phyloP scores from a whole-genome alignment of 2,797 vertebrate genomes.

The Tapirus indicus region DNA sequence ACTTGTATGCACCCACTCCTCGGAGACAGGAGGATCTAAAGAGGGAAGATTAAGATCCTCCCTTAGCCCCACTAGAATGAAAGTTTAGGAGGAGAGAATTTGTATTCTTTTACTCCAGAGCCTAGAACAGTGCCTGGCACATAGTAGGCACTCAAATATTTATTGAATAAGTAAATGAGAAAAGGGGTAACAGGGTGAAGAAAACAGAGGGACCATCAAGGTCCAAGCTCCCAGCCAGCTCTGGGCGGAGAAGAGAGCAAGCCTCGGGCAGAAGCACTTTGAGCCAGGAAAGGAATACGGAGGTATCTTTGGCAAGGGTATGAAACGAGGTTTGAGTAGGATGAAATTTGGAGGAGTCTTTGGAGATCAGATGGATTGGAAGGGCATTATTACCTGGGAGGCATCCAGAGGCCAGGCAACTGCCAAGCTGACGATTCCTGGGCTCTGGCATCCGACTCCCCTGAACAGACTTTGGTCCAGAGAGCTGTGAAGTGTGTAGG shows the following conservation, averaged over 20 bases:
- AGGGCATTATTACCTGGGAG: slow-evolving; percentile 81
- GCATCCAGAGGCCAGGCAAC: slow-evolving; percentile 57
- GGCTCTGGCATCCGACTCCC: slow-evolving; percentile 67
- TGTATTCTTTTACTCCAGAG: neutral
- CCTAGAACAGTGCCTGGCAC: neutral
- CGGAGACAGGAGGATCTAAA: neutral
- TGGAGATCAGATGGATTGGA: neutral
- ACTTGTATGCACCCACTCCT: neutral
- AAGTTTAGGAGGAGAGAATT: neutral
- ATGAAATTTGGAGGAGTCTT: neutral
- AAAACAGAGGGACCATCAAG: neutral
- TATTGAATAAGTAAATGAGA: slow-evolving; percentile 28
- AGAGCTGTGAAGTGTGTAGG: slow-evolving; percentile 60
- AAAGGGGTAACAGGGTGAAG: neutral
- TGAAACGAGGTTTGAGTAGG: neutral
- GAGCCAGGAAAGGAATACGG: neutral
- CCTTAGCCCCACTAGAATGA: neutral
- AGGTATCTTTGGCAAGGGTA: neutral
- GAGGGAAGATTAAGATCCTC: neutral
- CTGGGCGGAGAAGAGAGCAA: neutral
- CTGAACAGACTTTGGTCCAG: slow-evolving; percentile 65
- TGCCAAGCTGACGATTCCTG: slow-evolving; percentile 47
- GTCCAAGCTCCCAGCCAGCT: neutral
- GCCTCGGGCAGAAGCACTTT: neutral
- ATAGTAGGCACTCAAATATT: neutral